Conservation (phyloP, 92 coral and sea anemone species). For the Montipora capitata region DNA sequence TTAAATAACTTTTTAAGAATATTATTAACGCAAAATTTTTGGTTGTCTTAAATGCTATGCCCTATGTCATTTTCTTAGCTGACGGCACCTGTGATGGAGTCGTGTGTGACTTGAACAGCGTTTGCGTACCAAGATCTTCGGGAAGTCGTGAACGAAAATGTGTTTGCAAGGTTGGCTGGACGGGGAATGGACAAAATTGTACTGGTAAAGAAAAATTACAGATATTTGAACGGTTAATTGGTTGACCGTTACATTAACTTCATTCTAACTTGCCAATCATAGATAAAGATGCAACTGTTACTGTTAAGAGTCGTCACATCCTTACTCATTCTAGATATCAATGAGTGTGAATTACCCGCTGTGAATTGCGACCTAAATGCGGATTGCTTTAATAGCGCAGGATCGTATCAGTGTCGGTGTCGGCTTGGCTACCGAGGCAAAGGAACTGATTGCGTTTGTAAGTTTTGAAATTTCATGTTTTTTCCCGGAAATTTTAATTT, state of each 20-base stretch:
- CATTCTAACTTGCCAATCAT: no score
- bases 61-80: constrained; percentile 28
- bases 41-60: no score
- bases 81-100: constrained; percentile 86
- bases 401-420: constrained; percentile 88
- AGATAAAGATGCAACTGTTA: no score
- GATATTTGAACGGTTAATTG: no score
- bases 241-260: no score
- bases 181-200: constrained; percentile 77
- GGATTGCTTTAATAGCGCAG: constrained; percentile 75
- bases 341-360: constrained; percentile 51
- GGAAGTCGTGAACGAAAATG: constrained; percentile 70
- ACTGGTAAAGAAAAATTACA: constrained; percentile 47
- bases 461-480: constrained; percentile 10
- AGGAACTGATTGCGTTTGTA: constrained; percentile 74
- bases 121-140: constrained; percentile 48
- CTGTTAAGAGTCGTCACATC: no score
- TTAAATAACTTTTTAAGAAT: no score
- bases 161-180: constrained; percentile 78
- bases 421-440: constrained; percentile 82
- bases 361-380: constrained; percentile 54
- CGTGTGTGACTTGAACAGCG: constrained; percentile 74
- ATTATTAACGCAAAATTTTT: no score
- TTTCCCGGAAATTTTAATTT: neutral
- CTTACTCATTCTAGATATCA: constrained; percentile 32